These are phyloP conservation scores for Mythimna albipuncta DNA, from an alignment of 2,888 invertebrate species.

Conservation along the genomic window DNA sequence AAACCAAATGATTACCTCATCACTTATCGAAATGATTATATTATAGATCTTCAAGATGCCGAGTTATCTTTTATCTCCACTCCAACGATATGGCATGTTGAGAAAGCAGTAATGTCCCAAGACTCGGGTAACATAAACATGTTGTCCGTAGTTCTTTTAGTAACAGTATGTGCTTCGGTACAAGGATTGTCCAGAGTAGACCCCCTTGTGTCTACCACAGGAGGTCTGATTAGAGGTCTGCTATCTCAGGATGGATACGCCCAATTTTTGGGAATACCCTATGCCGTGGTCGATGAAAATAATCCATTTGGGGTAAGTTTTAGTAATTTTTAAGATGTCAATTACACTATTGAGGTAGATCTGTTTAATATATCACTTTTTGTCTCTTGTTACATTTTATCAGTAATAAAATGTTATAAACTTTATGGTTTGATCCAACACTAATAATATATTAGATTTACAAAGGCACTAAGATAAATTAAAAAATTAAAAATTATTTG, in stretches of 20 bases:
- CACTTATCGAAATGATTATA: slow-evolving; percentile 1
- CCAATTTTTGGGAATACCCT: slow-evolving; percentile 46
- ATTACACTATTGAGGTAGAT: too few relatives aligned
- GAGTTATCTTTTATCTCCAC: slow-evolving; percentile 8
- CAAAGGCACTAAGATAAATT: neutral
- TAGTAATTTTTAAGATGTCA: neutral
- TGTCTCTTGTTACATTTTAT: too few relatives aligned
- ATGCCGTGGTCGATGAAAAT: slow-evolving; percentile 33
- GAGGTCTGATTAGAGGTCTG: slow-evolving; percentile 18
- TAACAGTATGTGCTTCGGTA: slow-evolving; percentile 10
- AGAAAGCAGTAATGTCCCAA: neutral
- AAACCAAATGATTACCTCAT: neutral
- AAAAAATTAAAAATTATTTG: neutral
- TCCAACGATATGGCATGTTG: neutral
- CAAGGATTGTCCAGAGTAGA: slow-evolving; percentile 27
- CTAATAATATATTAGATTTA: too few relatives aligned
- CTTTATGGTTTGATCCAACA: neutral
- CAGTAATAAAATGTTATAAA: neutral
- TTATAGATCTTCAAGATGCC: slow-evolving; percentile 1
- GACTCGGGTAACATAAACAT: neutral
- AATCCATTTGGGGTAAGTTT: slow-evolving; percentile 52
- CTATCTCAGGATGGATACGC: slow-evolving; percentile 21
- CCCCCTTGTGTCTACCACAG: slow-evolving; percentile 27
- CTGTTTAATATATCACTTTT: too few relatives aligned
- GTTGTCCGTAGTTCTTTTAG: slow-evolving; percentile 10